Base-by-base conservation (phyloP, 2,797 vertebrate genomes). In the Crenuchus spilurus region DNA sequence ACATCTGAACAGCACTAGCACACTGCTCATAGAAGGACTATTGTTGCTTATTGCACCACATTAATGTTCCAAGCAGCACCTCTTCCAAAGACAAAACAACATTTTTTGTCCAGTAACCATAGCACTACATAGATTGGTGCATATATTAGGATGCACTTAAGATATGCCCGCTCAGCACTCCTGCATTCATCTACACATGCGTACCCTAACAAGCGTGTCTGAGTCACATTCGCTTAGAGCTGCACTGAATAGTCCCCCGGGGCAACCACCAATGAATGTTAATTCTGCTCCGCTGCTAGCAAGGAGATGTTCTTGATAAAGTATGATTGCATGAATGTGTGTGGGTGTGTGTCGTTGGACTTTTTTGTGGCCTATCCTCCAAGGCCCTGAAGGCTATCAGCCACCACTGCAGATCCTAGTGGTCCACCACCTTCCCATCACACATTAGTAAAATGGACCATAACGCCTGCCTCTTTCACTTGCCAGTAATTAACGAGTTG, bases 361-460 rank as follows among this genome's bases (percentile, higher is more conserved):
- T 57, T 58, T 68, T 64, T 9, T 13, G 4, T 39, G 1, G 9
- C 24, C 42, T 16, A 54, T 55, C n/a, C 20, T 26, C 51, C 6
- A 69, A 61, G 24, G 51, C 71, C 73, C 71, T 41, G 10, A 44
- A 65, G 71, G 46, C 66, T 65, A 51, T 66, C 30, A 58, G 72
- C 46, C 49, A 78, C 39, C 39, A n/a, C 54, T 72, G 70, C 52
- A 64, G 57, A 69, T 74, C 28, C 35, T 63, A 37, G 9, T 61
- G 52, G 28, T 39, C 41, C 20, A 1, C 28, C 52, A 61, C 72
- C 68, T 83, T 75, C 75, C 70, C 64, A 65, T 31, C 39, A 49
- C 80, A 72, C 72, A 82, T 82, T 82, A 81, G 72, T 68, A 84
- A 81, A 81, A 84, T 82, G 77, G 72, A 74, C 77, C 77, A 79